These are phyloP conservation scores for Tichodroma muraria DNA, from an alignment of 2,113 vertebrate species.

Conservation along the genomic window DNA sequence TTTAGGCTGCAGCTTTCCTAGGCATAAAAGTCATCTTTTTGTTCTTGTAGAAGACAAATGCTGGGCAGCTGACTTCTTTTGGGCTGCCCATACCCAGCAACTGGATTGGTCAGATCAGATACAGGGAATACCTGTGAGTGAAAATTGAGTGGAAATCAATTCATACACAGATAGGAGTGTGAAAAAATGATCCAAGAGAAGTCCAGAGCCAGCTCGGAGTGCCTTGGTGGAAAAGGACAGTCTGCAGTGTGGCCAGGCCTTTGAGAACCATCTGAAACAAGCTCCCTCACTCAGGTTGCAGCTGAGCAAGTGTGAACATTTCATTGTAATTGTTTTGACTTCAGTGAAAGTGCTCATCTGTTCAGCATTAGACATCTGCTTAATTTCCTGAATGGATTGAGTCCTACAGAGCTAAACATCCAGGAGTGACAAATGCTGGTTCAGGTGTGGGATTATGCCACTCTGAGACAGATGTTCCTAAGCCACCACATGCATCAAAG, in stretches of 20 bases:
- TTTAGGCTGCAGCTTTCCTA: not conserved
- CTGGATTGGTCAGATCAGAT: not conserved
- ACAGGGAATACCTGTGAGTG: not conserved
- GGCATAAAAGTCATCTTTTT: not conserved
- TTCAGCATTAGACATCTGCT: not conserved
- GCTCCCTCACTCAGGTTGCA: not conserved
- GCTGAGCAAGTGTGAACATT: not conserved
- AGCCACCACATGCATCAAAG: not conserved
- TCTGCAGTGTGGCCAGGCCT: not conserved
- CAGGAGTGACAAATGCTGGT: not conserved
- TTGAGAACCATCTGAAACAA: not conserved
- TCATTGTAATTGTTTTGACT: not conserved
- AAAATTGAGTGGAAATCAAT: not conserved
- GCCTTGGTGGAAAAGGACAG: not conserved
- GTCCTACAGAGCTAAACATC: not conserved
- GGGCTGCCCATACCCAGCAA: not conserved
- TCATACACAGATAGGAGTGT: not conserved
- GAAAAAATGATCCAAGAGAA: not conserved
- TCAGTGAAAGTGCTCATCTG: not conserved
- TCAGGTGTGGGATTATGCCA: not conserved
- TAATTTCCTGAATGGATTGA: constrained; percentile 1
- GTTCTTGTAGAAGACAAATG: not conserved
- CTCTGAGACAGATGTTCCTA: not conserved
- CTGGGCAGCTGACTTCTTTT: not conserved
- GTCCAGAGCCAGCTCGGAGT: not conserved